A percentile compares a stretch with the other conserved stretches of the same genome.
These are phyloP conservation scores for Chesias legatella DNA, from an alignment of 2,888 invertebrate genomes.

Conservation along the genomic window DNA sequence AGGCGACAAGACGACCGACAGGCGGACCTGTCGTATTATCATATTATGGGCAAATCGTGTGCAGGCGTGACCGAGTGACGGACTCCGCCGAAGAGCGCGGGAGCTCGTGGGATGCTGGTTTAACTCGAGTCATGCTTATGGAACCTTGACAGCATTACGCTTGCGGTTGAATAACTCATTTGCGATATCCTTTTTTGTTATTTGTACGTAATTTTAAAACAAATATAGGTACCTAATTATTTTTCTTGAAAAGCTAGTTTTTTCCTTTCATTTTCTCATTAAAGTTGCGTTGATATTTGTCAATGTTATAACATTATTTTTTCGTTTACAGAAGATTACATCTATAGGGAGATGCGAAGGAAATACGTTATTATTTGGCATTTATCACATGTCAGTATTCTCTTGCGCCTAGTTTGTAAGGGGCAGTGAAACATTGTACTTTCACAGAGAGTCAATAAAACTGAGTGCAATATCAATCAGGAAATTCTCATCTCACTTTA, in stretches of 20 bases:
- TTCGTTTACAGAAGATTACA: too few relatives aligned
- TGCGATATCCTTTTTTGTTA: not conserved
- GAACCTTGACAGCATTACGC: not conserved
- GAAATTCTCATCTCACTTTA: slow-evolving; percentile 52
- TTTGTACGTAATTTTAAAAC: too few relatives aligned
- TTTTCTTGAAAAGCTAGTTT: too few relatives aligned
- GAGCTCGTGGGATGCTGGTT: slow-evolving; percentile 1
- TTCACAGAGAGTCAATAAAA: slow-evolving; percentile 42
- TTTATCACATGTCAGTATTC: too few relatives aligned
- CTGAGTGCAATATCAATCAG: slow-evolving; percentile 55
- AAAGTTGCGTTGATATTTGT: too few relatives aligned
- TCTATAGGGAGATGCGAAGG: too few relatives aligned
- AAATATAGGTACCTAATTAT: too few relatives aligned
- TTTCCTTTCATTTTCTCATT: too few relatives aligned
- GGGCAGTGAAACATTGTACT: slow-evolving; percentile 44
- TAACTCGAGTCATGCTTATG: slow-evolving; percentile 1
- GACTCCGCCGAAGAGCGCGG: slow-evolving; percentile 32
- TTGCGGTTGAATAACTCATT: not conserved
- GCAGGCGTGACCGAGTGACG: slow-evolving; percentile 41
- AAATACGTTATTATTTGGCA: too few relatives aligned
- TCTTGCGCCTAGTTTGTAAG: slow-evolving; percentile 25
- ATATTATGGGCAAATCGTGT: slow-evolving; percentile 46
- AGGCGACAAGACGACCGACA: slow-evolving; percentile 31
- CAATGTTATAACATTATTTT: too few relatives aligned
- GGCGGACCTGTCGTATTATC: slow-evolving; percentile 50